Evolutionary conservation across 2,113 vertebrate species (phyloP), one percentile per base, ranked within the genome.

Genomic region (Sitta europaea): DNA sequence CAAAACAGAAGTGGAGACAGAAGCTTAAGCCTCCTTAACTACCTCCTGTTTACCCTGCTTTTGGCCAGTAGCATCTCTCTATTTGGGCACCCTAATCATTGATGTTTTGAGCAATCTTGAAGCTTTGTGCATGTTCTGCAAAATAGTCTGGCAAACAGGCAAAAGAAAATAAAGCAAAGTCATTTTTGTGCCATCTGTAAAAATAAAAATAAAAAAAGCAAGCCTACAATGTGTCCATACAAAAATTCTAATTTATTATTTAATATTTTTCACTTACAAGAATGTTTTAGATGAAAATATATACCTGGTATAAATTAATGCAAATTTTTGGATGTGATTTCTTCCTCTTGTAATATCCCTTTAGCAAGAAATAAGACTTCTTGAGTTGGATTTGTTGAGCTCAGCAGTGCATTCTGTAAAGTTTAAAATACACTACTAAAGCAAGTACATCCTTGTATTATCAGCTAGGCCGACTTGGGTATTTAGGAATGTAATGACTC

Each of bases 21-120:
- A 86, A 97, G 92, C 82, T 92, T 83, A 80, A 94, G 74, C 86
- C 75, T 86, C 88, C 94, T 90, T 88, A 92, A 93, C 82, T 80
- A 22, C 75, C 63, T 96, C 94, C 91, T 90, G 88, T 92, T 97
- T 93, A 54, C 58, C 88, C 71, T 58, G 78, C 4, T 86, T 93
- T 94, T 95, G 92, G 91, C 92, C 63, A 43, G 92, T 76, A 70
- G 33, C 59, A 86, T 81, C 76, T 74, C 61, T 92, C 43, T 83
- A 5, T 94, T 86, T 93, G 79, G 88, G 36, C 77, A 94, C 40
- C 61, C 70, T 92, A 90, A 93, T 97, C 81, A 86, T n/a, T 8
- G 12, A 33, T 59, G 86, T 57, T 90, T 42, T 55, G 47, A 91
- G 68, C 62, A 88, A 68, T 95, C 92, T 81, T 74, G 43, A 83